Evolutionary conservation across 2,888 invertebrate genomes (phyloP), one percentile per base, ranked within the genome.

Genomic region (Lasioglossum villosulum): DNA sequence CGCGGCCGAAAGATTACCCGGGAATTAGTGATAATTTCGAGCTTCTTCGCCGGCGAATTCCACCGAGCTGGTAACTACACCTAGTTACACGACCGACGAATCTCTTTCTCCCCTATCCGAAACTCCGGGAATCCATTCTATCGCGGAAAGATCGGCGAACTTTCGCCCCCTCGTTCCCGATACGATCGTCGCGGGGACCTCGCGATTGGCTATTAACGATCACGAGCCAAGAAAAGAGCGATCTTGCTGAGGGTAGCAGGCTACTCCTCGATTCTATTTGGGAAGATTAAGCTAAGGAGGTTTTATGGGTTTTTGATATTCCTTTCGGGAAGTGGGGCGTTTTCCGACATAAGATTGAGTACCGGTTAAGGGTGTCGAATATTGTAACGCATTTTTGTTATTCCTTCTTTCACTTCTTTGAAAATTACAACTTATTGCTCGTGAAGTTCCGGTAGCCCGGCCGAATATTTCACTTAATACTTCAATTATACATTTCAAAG

Each of bases 11-110:
- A 86, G 86, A 87, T 87, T 87, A 87, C 70, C 76, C 87, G 70
- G 80, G 81, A 87, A 87, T 87, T 86, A 84, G 84, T 78, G 87
- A 87, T 84, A 83, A 87, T 87, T 86, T 86, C 83, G 75, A 77
- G 87, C 78, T 83, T 86, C 87, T 81, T 87, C 80, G 63, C 34
- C 80, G 76, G 68, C 71, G 73, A 83, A 87, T 84, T 87, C 87
- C 83, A 14, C 16, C 80, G 80, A 59, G 39, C 77, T 19, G 37
- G 73, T 78, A 85, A 85, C 85, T 81, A 63, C 75, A 81, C 71
- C 81, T 79, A 84, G 79, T 84, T 84, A 73, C 79, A 75, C 77
- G 59, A 48, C 56, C 84, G 85, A 80, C 80, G 72, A 74, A 85
- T 73, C 73, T 52, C 72, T 59, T 34, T 52, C 27, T 48, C 16